Evolutionary conservation across 2,797 vertebrate species (phyloP).

Genomic region (Enteromius unitaeniatus): DNA sequence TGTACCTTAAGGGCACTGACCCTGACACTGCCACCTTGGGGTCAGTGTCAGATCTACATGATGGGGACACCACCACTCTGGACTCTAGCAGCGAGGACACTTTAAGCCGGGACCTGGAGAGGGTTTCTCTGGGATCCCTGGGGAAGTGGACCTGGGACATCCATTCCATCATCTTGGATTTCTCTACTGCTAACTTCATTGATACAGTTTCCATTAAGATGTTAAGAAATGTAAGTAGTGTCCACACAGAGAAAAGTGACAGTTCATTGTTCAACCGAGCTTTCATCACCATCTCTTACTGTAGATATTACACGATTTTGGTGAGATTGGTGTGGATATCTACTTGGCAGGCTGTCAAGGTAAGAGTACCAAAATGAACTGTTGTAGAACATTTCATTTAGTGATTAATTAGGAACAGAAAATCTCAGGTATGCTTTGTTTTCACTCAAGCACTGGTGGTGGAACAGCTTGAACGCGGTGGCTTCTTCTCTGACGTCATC

Average conservation of each 20-base stretch:
- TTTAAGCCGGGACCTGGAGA: slow-evolving; percentile 77
- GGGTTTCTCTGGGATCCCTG: slow-evolving; percentile 76
- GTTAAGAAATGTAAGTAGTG: slow-evolving; percentile 77
- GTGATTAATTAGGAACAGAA: neutral
- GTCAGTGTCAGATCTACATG: slow-evolving; percentile 71
- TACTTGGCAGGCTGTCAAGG: slow-evolving; percentile 88
- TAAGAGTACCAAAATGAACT: slow-evolving; percentile 59
- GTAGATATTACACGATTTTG: slow-evolving; percentile 93
- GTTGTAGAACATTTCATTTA: neutral
- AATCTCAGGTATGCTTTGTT: slow-evolving; percentile 26
- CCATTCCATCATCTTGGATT: slow-evolving; percentile 88
- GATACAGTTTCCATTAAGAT: slow-evolving; percentile 80
- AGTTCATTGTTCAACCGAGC: neutral
- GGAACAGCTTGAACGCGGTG: slow-evolving; percentile 83
- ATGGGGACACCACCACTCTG: slow-evolving; percentile 73
- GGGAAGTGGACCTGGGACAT: slow-evolving; percentile 85
- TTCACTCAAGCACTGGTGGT: slow-evolving; percentile 79
- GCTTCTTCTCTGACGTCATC: slow-evolving; percentile 86
- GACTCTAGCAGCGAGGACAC: slow-evolving; percentile 77
- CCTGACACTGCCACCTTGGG: slow-evolving; percentile 72
- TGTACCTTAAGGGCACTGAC: slow-evolving; percentile 77
- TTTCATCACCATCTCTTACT: slow-evolving; percentile 39
- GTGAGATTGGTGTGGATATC: slow-evolving; percentile 89
- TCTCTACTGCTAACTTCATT: slow-evolving; percentile 86
- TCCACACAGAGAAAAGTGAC: neutral